phyloP scores from a whole-genome alignment of 2,888 invertebrate genomes.

The Alloscopus bannaensis region DNA sequence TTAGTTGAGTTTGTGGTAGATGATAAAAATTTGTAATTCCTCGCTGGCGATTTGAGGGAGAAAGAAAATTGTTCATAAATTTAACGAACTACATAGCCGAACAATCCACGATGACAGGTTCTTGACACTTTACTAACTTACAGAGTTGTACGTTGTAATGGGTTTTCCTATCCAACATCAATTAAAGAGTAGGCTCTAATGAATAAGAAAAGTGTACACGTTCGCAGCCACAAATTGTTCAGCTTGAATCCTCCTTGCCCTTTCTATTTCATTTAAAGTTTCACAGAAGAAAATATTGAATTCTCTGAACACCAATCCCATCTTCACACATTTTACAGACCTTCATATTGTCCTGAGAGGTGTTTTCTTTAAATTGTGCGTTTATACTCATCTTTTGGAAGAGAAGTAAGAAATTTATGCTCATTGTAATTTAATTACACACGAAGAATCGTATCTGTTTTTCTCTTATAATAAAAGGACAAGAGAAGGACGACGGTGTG shows the following conservation, averaged over 20 bases:
- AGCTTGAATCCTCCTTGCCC: too few species aligned
- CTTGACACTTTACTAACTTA: too few species aligned
- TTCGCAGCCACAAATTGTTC: too few species aligned
- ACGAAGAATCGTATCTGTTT: slow-evolving; percentile 3
- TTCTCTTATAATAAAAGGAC: slow-evolving; percentile 3
- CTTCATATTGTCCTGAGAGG: too few species aligned
- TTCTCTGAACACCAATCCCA: not conserved
- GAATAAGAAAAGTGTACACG: too few species aligned
- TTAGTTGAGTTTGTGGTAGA: too few species aligned
- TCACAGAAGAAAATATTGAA: not conserved
- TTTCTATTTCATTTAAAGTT: slow-evolving; percentile 2
- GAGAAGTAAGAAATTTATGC: not conserved
- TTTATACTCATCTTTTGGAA: not conserved
- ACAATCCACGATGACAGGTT: slow-evolving; percentile 24
- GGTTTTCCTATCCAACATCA: slow-evolving; percentile 13
- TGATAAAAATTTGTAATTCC: too few species aligned
- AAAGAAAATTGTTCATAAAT: slow-evolving; percentile 25
- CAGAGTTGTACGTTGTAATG: slow-evolving; percentile 25
- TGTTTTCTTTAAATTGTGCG: not conserved
- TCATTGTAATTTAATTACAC: slow-evolving; percentile 50
- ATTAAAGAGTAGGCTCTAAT: too few species aligned
- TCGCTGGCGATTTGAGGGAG: not conserved
- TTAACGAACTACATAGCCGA: slow-evolving; percentile 24
- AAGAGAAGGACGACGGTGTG: not conserved
- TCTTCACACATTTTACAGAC: too few species aligned